Conservation (phyloP, 2,888 invertebrate species). For the Tiliacea citrago region DNA sequence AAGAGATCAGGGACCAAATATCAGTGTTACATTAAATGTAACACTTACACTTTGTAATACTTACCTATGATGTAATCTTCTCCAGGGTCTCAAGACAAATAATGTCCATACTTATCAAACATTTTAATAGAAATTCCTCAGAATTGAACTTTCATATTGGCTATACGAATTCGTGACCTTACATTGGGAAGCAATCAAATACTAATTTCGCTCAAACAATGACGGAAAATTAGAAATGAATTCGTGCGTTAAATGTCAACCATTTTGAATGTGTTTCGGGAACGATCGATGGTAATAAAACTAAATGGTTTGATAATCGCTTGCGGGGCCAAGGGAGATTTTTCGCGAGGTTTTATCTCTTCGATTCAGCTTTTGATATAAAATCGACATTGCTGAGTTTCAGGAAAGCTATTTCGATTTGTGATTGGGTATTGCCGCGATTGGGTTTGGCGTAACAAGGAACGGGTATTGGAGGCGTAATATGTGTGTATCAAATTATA, state of each 20-base stretch:
- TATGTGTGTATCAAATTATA: constrained; percentile 54
- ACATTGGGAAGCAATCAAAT: constrained; percentile 79
- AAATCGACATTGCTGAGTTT: constrained; percentile 68
- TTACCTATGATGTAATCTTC: constrained; percentile 9
- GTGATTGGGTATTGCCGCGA: constrained; percentile 64
- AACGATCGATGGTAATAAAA: constrained; percentile 72
- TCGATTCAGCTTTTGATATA: constrained; percentile 67
- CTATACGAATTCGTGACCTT: constrained; percentile 49
- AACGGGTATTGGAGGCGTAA: constrained; percentile 52
- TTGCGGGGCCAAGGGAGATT: constrained; percentile 61
- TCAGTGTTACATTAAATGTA: constrained; percentile 1
- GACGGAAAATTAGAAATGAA: constrained; percentile 85
- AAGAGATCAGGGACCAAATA: not conserved
- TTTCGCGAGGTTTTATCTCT: constrained; percentile 65
- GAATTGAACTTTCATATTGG: constrained; percentile 57
- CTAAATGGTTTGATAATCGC: constrained; percentile 73
- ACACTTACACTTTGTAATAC: too few species aligned
- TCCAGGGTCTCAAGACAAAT: constrained; percentile 30
- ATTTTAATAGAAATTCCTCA: constrained; percentile 51
- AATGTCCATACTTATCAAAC: constrained; percentile 40
- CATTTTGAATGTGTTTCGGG: constrained; percentile 69
- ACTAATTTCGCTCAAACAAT: constrained; percentile 84
- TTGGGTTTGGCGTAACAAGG: constrained; percentile 62
- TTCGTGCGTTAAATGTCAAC: constrained; percentile 81
- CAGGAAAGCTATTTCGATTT: constrained; percentile 66